Conservation (phyloP, 2,888 invertebrate genomes). For the Eumerus sabulonum region DNA sequence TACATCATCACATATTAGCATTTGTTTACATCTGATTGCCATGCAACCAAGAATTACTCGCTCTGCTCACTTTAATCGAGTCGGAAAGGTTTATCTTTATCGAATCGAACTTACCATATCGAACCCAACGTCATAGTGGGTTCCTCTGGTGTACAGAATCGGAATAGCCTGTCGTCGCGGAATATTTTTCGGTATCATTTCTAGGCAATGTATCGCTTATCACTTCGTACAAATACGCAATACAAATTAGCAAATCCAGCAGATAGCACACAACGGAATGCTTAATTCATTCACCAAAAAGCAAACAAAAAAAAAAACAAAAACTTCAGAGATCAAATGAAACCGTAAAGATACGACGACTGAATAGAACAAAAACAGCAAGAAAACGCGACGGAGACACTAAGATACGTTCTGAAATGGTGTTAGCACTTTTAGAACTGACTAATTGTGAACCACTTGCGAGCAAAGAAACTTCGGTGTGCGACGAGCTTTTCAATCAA, state of each 20-base stretch:
- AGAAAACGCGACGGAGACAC: constrained; percentile 27
- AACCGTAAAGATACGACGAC: neutral
- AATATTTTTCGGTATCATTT: constrained; percentile 73
- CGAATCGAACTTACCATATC: constrained; percentile 85
- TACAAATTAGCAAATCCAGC: neutral
- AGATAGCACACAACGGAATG: constrained; percentile 23
- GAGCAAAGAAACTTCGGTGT: constrained; percentile 72
- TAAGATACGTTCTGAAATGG: constrained; percentile 54
- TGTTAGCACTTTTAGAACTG: constrained; percentile 77
- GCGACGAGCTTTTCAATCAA: constrained; percentile 47
- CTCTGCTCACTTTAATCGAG: too few relatives aligned
- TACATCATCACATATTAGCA: too few relatives aligned
- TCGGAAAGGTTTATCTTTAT: too few relatives aligned
- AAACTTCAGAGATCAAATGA: neutral
- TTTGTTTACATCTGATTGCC: too few relatives aligned
- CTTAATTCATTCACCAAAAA: constrained; percentile 28
- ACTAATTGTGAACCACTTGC: constrained; percentile 72
- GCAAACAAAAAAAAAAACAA: constrained; percentile 3
- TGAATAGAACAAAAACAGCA: constrained; percentile 10
- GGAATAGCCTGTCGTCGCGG: constrained; percentile 85
- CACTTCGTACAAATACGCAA: neutral
- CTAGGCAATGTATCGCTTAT: neutral
- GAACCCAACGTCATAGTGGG: constrained; percentile 91
- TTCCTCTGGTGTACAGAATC: constrained; percentile 87
- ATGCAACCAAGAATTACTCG: too few relatives aligned